Evolutionary conservation across 2,888 invertebrate genomes (phyloP).

Genomic region (Dendrolimus pini): DNA sequence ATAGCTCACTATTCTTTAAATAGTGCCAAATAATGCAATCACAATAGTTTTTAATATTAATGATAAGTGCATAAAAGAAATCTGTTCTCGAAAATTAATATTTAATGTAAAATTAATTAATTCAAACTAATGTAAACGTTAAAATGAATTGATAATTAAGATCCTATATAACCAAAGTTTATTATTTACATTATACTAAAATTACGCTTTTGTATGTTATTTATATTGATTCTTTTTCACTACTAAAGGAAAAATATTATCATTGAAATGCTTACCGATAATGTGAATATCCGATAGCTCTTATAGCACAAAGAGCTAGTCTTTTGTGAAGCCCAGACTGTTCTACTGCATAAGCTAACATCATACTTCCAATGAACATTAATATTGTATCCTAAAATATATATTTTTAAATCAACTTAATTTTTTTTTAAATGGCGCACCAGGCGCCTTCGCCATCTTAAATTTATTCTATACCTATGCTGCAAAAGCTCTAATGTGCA

Average conservation of each 20-base stretch:
- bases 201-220: not conserved
- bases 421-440: not conserved
- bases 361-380: slow-evolving; percentile 56
- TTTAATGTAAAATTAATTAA: no score
- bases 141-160: no score
- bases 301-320: slow-evolving; percentile 47
- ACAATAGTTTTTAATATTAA: no score
- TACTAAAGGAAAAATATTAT: not conserved
- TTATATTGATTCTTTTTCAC: not conserved
- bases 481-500: no score
- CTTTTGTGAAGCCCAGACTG: slow-evolving; percentile 54
- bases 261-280: slow-evolving; percentile 25
- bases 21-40: no score
- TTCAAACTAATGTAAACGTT: no score
- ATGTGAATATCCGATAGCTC: slow-evolving; percentile 54
- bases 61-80: no score
- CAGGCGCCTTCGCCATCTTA: not conserved
- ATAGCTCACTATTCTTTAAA: no score
- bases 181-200: no score
- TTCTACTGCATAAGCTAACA: slow-evolving; percentile 51
- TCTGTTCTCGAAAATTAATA: no score
- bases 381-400: slow-evolving; percentile 42
- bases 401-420: no score
- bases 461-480: not conserved
- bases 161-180: no score